A percentile compares a stretch with the other conserved stretches of the same genome.
Conservation (phyloP, 30 jellyfish, hydroid and myxozoan genomes). For the Pseudorhiza aurosa region DNA sequence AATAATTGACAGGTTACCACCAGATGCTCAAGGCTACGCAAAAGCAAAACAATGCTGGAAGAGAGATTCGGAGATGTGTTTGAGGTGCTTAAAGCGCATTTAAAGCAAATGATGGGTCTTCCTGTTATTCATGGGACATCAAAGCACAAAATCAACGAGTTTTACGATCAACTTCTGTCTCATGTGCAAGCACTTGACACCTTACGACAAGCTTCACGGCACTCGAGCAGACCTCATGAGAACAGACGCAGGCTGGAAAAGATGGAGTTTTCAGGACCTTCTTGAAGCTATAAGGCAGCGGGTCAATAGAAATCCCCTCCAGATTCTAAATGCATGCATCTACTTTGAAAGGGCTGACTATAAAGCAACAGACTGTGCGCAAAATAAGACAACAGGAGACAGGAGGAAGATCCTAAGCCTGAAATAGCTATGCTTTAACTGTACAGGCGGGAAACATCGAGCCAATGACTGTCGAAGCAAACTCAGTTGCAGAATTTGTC, state of each 20-base stretch:
- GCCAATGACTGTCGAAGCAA: conserved; percentile 65
- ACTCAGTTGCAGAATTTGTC: conserved; percentile 46
- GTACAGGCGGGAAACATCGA: conserved; percentile 60
- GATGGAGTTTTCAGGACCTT: conserved; percentile 64
- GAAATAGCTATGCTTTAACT: conserved; percentile 59
- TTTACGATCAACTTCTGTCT: conserved; percentile 50
- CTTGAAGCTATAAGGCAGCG: conserved; percentile 48
- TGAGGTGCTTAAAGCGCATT: conserved; percentile 61
- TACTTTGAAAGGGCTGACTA: conserved; percentile 52
- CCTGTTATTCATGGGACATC: conserved; percentile 48
- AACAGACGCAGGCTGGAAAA: conserved; percentile 57
- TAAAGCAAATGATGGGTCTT: conserved; percentile 52
- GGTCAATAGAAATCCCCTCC: conserved; percentile 60
- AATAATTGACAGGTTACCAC: conserved; percentile 49
- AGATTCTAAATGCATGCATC: conserved; percentile 27
- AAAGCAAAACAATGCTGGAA: conserved; percentile 41
- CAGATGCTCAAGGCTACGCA: conserved; percentile 43
- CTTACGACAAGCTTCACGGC: conserved; percentile 49
- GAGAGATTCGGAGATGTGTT: conserved; percentile 47
- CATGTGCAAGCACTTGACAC: conserved; percentile 73
- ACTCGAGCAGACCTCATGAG: conserved; percentile 53
- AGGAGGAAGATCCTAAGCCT: conserved; percentile 26
- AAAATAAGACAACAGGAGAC: conserved; percentile 28
- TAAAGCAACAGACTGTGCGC: conserved; percentile 51
- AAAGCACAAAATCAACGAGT: conserved; percentile 46